Percentiles rank a stretch among this genome's conserved stretches.
phyloP scores from a whole-genome alignment of 1,140 invertebrate genomes.

The Drosophila miranda region DNA sequence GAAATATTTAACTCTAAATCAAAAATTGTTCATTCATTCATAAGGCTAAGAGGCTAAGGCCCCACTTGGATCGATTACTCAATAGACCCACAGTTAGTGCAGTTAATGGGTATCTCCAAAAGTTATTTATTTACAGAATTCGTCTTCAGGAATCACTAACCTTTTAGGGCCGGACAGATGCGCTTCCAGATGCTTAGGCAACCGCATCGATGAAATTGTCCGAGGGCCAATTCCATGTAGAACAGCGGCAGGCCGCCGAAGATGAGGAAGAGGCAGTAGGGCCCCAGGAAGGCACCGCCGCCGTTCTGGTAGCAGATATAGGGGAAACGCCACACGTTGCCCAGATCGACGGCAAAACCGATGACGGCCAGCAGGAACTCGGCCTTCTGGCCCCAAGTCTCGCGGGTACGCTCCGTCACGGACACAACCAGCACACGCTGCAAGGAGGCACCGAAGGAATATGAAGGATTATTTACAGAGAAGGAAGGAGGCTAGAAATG shows the following conservation, averaged over 20 bases:
- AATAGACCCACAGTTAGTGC: not conserved
- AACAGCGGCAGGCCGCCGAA: slow-evolving; percentile 96
- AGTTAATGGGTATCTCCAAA: too few species aligned
- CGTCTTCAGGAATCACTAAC: slow-evolving; percentile 83
- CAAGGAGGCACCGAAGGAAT: not conserved
- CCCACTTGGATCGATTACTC: too few species aligned
- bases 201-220: slow-evolving; percentile 95
- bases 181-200: slow-evolving; percentile 97
- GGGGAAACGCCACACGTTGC: slow-evolving; percentile 92
- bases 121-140: too few species aligned
- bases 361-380: slow-evolving; percentile 94
- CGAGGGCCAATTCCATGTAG: slow-evolving; percentile 96
- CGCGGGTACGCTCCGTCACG: slow-evolving; percentile 85
- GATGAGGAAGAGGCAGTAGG: slow-evolving; percentile 95
- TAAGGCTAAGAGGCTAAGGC: too few species aligned
- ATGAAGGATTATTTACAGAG: too few species aligned
- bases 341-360: slow-evolving; percentile 93
- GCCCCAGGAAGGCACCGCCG: slow-evolving; percentile 95
- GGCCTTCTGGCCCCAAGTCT: slow-evolving; percentile 92
- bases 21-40: too few species aligned
- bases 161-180: slow-evolving; percentile 98
- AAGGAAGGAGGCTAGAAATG: not conserved
- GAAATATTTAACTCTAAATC: too few species aligned
- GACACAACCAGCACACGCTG: slow-evolving; percentile 85
- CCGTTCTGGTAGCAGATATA: slow-evolving; percentile 92